Evolutionary conservation across 2,113 vertebrate species (phyloP), one percentile per base, ranked within the genome.

Genomic region (Lophotis ruficrista): DNA sequence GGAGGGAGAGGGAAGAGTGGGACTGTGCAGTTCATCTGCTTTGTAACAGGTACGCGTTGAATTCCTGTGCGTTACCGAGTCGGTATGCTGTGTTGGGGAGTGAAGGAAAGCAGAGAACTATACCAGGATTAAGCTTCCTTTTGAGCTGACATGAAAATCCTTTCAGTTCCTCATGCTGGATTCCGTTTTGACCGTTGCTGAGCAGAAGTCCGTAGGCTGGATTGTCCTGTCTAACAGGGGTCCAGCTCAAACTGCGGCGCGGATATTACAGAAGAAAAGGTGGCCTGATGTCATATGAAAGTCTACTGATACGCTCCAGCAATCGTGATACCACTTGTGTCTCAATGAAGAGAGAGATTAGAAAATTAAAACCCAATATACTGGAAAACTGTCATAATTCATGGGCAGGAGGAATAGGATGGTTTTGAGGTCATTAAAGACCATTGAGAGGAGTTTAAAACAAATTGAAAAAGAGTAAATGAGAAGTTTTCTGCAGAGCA

Each of bases 1-100:
- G 79, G 94, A 91, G 88, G 82, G 88, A 92, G 85, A 90, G 79
- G 57, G 79, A 73, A 77, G 70, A 70, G 72, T 61, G 56, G 71
- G 57, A 20, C 85, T 54, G 75, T 56, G 76, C 65, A 38, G 57
- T 47, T 87, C 53, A 50, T 80, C 50, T 91, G 65, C 70, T 91
- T 69, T 89, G 20, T 72, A 48, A 37, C 30, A 71, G 91, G 37
- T 43, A 33, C 1, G 24, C 35, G 14, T 0, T 71, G 85, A 64
- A 57, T 37, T 83, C 43, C 4, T 17, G 72, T 57, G 64, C 16
- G 1, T 81, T 87, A 20, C 43, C 56, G 43, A 57, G n/a, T 43
- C 31, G 2, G 28, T 18, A 0, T 12, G 58, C 45, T 69, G 62
- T 41, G 38, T 18, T 62, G 83, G 54, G 83, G 82, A 80, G 27